Conservation (phyloP, 2,797 vertebrate genomes). For the Buceros bicornis region DNA sequence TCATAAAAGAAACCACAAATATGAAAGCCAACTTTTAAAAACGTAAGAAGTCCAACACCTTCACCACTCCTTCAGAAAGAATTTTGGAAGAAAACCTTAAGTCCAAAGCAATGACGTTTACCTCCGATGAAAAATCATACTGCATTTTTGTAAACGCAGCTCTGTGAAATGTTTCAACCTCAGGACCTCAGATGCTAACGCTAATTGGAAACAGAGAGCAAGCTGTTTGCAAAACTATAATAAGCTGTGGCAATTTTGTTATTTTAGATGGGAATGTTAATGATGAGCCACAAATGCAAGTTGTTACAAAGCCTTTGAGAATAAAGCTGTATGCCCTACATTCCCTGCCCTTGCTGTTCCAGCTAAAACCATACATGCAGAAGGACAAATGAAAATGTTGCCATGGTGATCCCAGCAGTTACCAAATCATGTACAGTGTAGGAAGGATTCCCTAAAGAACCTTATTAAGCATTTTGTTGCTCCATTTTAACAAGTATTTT, state of each 20-base stretch:
- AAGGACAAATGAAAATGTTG: slow-evolving; percentile 60
- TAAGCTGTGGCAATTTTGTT: slow-evolving; percentile 11
- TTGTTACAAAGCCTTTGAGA: slow-evolving; percentile 60
- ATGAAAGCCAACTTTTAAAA: background rate
- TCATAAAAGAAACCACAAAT: background rate
- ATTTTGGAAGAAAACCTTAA: background rate
- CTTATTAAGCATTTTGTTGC: slow-evolving; percentile 51
- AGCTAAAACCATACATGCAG: slow-evolving; percentile 37
- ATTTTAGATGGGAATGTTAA: slow-evolving; percentile 35
- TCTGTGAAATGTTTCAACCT: background rate
- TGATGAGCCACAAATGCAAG: slow-evolving; percentile 41
- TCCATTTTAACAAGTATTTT: slow-evolving; percentile 45
- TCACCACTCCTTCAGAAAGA: background rate
- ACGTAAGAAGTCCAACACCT: background rate
- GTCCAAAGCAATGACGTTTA: background rate
- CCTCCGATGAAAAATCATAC: background rate
- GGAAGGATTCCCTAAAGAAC: slow-evolving; percentile 67
- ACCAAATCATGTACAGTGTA: slow-evolving; percentile 39
- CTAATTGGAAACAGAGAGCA: slow-evolving; percentile 39
- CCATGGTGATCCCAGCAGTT: slow-evolving; percentile 47
- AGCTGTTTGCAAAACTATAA: background rate
- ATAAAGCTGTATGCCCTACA: slow-evolving; percentile 48
- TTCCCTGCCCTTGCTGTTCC: slow-evolving; percentile 41
- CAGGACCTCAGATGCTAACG: background rate
- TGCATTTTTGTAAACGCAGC: background rate